Conservation (phyloP, 2,888 invertebrate species). For the Drosophila barbarae region DNA sequence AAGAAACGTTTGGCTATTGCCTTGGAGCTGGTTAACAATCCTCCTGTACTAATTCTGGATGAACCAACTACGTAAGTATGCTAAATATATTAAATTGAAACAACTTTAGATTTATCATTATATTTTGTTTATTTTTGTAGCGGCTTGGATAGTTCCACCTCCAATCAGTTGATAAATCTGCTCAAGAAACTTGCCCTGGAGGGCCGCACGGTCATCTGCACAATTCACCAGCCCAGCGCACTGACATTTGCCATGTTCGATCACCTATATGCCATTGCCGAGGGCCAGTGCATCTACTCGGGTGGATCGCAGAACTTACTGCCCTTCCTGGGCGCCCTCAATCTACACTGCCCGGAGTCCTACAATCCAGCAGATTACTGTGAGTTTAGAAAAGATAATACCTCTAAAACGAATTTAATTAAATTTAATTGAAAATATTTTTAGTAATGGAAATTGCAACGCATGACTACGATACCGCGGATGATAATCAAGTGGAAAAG, state of each 20-base stretch:
- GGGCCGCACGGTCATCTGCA: slow-evolving; percentile 92
- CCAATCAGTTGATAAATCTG: slow-evolving; percentile 89
- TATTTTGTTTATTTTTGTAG: slow-evolving; percentile 79
- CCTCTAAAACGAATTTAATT: background rate
- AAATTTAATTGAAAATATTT: background rate
- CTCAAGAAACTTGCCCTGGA: slow-evolving; percentile 90
- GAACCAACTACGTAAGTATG: slow-evolving; percentile 92
- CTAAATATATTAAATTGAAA: background rate
- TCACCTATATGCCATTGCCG: slow-evolving; percentile 90
- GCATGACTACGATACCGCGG: slow-evolving; percentile 86
- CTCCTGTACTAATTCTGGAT: slow-evolving; percentile 95
- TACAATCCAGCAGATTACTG: slow-evolving; percentile 95
- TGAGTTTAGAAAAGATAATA: slow-evolving; percentile 80
- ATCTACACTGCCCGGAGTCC: slow-evolving; percentile 89
- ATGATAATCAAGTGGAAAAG: slow-evolving; percentile 75
- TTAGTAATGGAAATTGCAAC: slow-evolving; percentile 90
- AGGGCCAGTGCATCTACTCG: slow-evolving; percentile 89
- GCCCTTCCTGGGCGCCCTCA: slow-evolving; percentile 86
- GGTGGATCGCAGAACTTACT: slow-evolving; percentile 88
- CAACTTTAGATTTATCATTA: background rate
- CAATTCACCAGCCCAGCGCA: slow-evolving; percentile 95
- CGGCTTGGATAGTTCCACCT: slow-evolving; percentile 89
- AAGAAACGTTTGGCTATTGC: slow-evolving; percentile 94
- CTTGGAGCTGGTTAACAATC: slow-evolving; percentile 93
- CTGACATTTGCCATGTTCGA: slow-evolving; percentile 93